Evolutionary conservation across 2,797 vertebrate species (phyloP), one percentile per base, ranked within the genome.

Genomic region (Remorina albescens): DNA sequence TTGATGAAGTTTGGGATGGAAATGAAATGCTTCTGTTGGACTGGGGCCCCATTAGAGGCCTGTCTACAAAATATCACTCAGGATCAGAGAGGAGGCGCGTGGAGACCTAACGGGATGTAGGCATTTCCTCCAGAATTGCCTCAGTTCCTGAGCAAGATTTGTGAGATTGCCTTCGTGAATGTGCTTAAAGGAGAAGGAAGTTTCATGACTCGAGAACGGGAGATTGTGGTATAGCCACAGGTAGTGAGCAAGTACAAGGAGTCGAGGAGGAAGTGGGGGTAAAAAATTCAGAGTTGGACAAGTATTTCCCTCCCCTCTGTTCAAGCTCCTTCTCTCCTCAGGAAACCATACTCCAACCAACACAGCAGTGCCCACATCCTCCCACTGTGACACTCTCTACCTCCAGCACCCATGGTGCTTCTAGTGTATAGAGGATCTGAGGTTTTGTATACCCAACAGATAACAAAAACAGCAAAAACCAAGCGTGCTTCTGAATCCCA

Each of bases 321-420:
- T 68, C 37, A 23, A 65, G 53, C 47, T 78, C 73, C 65, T 75
- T 74, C 71, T 80, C 76, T 84, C 73, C 32, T 82, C 88, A 92
- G 90, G 91, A 94, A 92, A 90, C 88, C 86, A 74, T 81, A 89
- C 76, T 89, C 78, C 82, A 92, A 93, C 93, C 88, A 90, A 83
- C 80, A 47, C 63, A 59, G 84, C 26, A 1, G 34, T 59, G 69
- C 82, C 86, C 81, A 91, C 88, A 90, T 89, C 87, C 89, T 89
- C 79, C 68, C 39, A 51, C 65, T 67, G 61, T 23, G 57, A 82
- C 13, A 61, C 23, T 49, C 56, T 73, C 67, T 82, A 80, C 69
- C 78, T 81, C 70, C 6, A 78, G 37, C 73, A 72, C 68, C 71
- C 62, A 8, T 23, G 23, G 66, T 58, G 19, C 63, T 54, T 64